Percentiles rank a stretch among this genome's conserved stretches.
Conservation (phyloP, 2,888 invertebrate species). For the Tholera decimalis region DNA sequence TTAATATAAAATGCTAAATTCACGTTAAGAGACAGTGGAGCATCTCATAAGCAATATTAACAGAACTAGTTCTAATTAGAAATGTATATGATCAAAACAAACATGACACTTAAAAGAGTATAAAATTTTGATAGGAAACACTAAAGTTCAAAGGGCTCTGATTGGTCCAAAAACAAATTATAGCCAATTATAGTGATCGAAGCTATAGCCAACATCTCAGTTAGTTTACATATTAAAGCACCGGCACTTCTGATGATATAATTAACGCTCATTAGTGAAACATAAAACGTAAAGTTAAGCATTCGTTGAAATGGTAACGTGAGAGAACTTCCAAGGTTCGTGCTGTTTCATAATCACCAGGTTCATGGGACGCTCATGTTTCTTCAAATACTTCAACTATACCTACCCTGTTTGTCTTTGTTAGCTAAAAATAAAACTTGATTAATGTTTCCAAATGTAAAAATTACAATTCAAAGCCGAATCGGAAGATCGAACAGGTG, state of each 20-base stretch:
- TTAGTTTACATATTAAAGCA: constrained; percentile 72
- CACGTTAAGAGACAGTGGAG: not conserved
- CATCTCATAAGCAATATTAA: constrained; percentile 27
- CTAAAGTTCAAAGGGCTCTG: constrained; percentile 67
- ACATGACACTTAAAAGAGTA: constrained; percentile 55
- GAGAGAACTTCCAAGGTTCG: constrained; percentile 63
- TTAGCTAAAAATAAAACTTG: constrained; percentile 7
- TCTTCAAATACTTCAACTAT: constrained; percentile 30
- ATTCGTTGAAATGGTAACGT: constrained; percentile 66
- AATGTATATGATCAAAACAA: constrained; percentile 49
- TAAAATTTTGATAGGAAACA: constrained; percentile 66
- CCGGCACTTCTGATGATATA: constrained; percentile 76
- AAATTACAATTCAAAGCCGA: constrained; percentile 1
- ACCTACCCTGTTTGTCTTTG: constrained; percentile 17
- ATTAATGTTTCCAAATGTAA: too few relatives aligned
- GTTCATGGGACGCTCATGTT: constrained; percentile 42
- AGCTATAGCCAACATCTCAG: constrained; percentile 66
- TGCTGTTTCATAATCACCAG: constrained; percentile 57
- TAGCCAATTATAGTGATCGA: constrained; percentile 73
- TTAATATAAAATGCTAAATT: constrained; percentile 3
- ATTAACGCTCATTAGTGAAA: constrained; percentile 79
- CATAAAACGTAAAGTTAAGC: constrained; percentile 65
- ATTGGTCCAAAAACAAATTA: constrained; percentile 74
- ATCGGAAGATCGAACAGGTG: constrained; percentile 45
- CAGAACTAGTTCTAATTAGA: constrained; percentile 38